Conservation (phyloP, 2,888 invertebrate species). For the Pterostichus niger region DNA sequence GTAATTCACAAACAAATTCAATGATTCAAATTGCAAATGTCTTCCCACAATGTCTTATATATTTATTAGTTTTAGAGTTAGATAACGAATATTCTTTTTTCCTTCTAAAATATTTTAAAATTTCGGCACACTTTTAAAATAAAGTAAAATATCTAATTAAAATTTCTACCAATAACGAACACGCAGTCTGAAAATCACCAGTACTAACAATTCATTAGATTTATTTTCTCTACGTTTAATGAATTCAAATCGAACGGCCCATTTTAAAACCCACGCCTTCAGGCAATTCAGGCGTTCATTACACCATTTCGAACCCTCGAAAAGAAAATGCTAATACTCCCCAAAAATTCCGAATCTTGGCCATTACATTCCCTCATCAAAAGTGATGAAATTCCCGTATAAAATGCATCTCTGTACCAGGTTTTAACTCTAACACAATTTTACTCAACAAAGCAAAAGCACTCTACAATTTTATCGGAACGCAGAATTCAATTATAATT, state of each 20-base stretch:
- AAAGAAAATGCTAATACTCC: constrained; percentile 22
- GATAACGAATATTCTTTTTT: too few species aligned
- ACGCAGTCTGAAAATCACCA: constrained; percentile 3
- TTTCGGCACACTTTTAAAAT: too few species aligned
- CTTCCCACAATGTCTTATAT: too few species aligned
- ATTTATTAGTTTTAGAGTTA: too few species aligned
- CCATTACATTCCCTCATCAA: constrained; percentile 33
- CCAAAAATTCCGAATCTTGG: constrained; percentile 24
- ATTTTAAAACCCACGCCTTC: constrained; percentile 9
- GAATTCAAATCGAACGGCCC: constrained; percentile 36
- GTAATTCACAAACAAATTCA: too few species aligned
- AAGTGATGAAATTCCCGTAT: constrained; percentile 20
- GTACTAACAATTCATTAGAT: constrained; percentile 42
- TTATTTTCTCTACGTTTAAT: constrained; percentile 30
- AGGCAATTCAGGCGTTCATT: constrained; percentile 13
- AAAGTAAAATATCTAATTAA: constrained; percentile 9
- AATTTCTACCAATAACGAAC: not conserved
- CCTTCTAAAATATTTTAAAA: too few species aligned
- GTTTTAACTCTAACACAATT: constrained; percentile 62
- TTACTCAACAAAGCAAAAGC: constrained; percentile 47
- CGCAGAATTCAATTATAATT: constrained; percentile 62
- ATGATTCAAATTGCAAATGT: too few species aligned
- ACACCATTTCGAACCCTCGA: not conserved
- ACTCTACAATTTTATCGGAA: constrained; percentile 59
- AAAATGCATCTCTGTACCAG: constrained; percentile 30